Percentiles rank a stretch among this genome's conserved stretches.
phyloP scores from a whole-genome alignment of 2,797 vertebrate species.

The Hipposideros larvatus region DNA sequence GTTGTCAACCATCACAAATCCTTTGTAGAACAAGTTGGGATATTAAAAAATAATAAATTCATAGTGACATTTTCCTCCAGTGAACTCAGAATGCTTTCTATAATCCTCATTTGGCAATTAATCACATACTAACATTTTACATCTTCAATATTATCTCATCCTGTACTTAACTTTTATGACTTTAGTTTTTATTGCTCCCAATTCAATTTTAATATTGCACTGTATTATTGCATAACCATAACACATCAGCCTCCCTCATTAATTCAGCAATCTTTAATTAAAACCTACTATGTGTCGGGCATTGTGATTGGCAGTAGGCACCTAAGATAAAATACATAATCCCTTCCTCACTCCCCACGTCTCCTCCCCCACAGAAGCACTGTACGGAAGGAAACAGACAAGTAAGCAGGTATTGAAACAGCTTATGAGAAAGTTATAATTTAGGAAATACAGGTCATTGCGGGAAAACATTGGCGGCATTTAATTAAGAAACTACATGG shows the following conservation, averaged over 20 bases:
- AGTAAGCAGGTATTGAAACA: not conserved
- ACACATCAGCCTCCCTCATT: not conserved
- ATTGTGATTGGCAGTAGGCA: not conserved
- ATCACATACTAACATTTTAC: constrained; percentile 56
- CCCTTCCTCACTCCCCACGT: not conserved
- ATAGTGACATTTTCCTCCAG: not conserved
- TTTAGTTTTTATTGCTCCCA: constrained; percentile 50
- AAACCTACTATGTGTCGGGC: not conserved
- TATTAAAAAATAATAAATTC: constrained; percentile 63
- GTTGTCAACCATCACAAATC: not conserved
- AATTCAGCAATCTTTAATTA: not conserved
- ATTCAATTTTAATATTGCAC: constrained; percentile 43
- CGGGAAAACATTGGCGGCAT: not conserved
- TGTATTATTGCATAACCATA: constrained; percentile 38
- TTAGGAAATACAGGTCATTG: not conserved
- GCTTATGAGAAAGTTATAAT: not conserved
- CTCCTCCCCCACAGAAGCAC: not conserved
- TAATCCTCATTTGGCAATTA: constrained; percentile 35
- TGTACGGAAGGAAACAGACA: not conserved
- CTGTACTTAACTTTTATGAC: constrained; percentile 48
- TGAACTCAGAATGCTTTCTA: constrained; percentile 51
- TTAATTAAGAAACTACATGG: constrained; percentile 8
- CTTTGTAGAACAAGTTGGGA: constrained; percentile 21
- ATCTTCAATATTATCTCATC: constrained; percentile 57
- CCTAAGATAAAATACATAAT: not conserved